Percentiles rank a stretch among this genome's conserved stretches.
phyloP scores from a whole-genome alignment of 2,888 invertebrate species.

The Acrobeloides nanus region DNA sequence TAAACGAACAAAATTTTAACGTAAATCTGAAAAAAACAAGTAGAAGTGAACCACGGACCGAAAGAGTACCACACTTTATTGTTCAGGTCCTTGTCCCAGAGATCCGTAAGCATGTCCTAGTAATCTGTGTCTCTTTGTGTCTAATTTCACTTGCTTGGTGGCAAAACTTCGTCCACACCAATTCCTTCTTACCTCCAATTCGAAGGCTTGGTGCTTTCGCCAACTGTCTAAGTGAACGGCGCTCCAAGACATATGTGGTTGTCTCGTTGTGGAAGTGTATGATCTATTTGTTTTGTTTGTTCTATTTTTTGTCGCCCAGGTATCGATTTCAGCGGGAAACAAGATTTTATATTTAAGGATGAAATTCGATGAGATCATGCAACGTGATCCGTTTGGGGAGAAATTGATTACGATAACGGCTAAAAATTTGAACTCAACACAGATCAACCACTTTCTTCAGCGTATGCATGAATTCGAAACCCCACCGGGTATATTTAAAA shows the following conservation, averaged over 20 bases:
- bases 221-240: conserved; percentile 66
- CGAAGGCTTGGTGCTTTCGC: conserved; percentile 38
- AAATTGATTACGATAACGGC: conserved; percentile 49
- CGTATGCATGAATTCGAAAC: conserved; percentile 33
- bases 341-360: conserved; percentile 63
- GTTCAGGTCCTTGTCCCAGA: conserved; percentile 43
- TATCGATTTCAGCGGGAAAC: no score
- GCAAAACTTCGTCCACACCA: conserved; percentile 87
- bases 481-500: conserved; percentile 9
- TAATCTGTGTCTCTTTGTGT: conserved; percentile 75
- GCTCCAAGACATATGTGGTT: conserved; percentile 79
- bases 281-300: conserved; percentile 69
- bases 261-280: conserved; percentile 83
- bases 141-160: conserved; percentile 90
- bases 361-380: conserved; percentile 53
- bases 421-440: conserved; percentile 42
- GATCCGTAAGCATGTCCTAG: conserved; percentile 62
- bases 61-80: no score
- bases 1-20: no score
- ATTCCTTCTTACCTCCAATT: conserved; percentile 67
- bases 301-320: conserved; percentile 62
- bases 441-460: conserved; percentile 40
- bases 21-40: no score
- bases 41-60: no score
- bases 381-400: conserved; percentile 49